Conservation (phyloP, 2,888 invertebrate genomes). For the Laothoe populi region DNA sequence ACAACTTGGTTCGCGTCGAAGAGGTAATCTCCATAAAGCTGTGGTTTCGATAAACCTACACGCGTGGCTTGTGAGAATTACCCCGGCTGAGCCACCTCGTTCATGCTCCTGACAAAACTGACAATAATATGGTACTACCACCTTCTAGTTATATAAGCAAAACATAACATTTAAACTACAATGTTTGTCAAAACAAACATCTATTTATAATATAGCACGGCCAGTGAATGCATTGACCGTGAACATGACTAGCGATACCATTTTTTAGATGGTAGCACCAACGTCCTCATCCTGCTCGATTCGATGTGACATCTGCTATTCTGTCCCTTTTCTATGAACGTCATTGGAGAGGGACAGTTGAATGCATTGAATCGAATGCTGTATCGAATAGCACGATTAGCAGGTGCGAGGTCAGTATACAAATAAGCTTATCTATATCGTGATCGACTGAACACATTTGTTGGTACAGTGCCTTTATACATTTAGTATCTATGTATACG, state of each 20-base stretch:
- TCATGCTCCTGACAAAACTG: no score
- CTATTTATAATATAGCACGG: constrained; percentile 51
- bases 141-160: no score
- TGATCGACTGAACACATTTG: constrained; percentile 43
- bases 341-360: constrained; percentile 29
- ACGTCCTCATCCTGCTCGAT: constrained; percentile 34
- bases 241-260: constrained; percentile 61
- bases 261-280: constrained; percentile 41
- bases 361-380: constrained; percentile 25
- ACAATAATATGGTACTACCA: no score
- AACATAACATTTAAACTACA: constrained; percentile 6
- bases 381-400: constrained; percentile 18
- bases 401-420: constrained; percentile 36
- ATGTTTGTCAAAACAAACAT: constrained; percentile 15
- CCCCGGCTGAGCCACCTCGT: no score
- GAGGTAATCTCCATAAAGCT: no score
- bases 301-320: constrained; percentile 29
- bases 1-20: no score
- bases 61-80: no score
- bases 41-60: no score
- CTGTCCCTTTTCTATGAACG: constrained; percentile 23
- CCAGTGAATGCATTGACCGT: constrained; percentile 69
- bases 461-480: constrained; percentile 28
- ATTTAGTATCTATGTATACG: neutral
- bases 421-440: constrained; percentile 52